Evolutionary conservation across 2,888 invertebrate species (phyloP), one percentile per base, ranked within the genome.

Genomic region (Odontothrips loti): DNA sequence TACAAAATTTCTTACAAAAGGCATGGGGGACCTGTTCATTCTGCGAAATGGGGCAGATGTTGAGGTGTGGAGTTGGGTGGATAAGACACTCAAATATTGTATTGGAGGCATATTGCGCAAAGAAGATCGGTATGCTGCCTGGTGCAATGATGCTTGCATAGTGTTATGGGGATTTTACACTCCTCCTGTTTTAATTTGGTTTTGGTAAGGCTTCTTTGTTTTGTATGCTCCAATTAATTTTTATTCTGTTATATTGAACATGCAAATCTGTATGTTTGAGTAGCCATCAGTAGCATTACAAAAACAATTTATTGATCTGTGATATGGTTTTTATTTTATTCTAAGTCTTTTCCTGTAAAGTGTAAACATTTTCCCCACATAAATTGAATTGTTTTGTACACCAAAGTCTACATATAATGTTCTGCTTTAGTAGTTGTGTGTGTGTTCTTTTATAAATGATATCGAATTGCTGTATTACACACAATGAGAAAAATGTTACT

Each of bases 1-100:
- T 8, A 75, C 68, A 12, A 75, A 75, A 75, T 75, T 75, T 75
- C 68, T 75, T 27, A 75, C 68, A 8, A 75, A 75, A 75, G 68
- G 68, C 10, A 75, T 75, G 68, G 68, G 68, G 1, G 68, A 75
- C 27, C 23, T 75, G 27, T 75, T 75, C 23, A 75, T 75, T 12
- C 23, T 75, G 23, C n/a, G 68, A 75, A 75, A 75, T 75, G 68
- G 68, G 23, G 68, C n/a, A 27, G 68, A 75, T 75, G 68, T 75
- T 10, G 68, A 75, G 27, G 68, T 75, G 23, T 75, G 68, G 68
- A 75, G 68, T 75, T 75, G 68, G 68, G 0, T 75, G 27, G 68
- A 75, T 27, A 75, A 75, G 23, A 75, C 68, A 0, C 27, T 23
- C 4, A 75, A 75, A 9, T 75, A 75, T 12, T 23, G 68, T 27